A percentile compares a stretch with the other conserved stretches of the same genome.
These are phyloP conservation scores for Zosterops pallidus DNA, from an alignment of 2,113 vertebrate species.

Conservation along the genomic window DNA sequence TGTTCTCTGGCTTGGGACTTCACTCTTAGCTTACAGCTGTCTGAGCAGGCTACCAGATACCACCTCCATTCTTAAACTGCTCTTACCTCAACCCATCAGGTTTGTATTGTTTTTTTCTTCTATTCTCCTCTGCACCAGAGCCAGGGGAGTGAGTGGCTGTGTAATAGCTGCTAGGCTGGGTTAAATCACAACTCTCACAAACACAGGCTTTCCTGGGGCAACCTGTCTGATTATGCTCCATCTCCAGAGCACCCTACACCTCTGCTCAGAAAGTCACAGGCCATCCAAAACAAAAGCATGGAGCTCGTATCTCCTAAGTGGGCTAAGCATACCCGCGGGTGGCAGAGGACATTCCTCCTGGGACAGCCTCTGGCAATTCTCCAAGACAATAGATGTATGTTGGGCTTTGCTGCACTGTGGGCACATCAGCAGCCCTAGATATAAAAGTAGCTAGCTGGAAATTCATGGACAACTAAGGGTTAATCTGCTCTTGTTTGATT, in stretches of 20 bases:
- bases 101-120: neutral
- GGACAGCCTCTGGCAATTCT: neutral
- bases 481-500: conserved; percentile 17
- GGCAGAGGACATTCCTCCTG: neutral
- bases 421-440: neutral
- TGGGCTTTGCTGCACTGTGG: neutral
- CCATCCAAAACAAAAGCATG: neutral
- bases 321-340: neutral
- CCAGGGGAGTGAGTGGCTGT: neutral
- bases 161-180: neutral
- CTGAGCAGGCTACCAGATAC: neutral
- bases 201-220: neutral
- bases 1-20: neutral
- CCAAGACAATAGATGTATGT: rapidly evolving
- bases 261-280: neutral
- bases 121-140: neutral
- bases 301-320: rapidly evolving
- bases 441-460: neutral
- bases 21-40: neutral
- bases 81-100: neutral
- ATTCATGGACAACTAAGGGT: neutral
- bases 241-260: neutral
- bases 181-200: neutral
- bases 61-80: neutral
- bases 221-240: neutral